Base-by-base conservation (phyloP, 2,113 vertebrate species). In the Anseranas semipalmata region DNA sequence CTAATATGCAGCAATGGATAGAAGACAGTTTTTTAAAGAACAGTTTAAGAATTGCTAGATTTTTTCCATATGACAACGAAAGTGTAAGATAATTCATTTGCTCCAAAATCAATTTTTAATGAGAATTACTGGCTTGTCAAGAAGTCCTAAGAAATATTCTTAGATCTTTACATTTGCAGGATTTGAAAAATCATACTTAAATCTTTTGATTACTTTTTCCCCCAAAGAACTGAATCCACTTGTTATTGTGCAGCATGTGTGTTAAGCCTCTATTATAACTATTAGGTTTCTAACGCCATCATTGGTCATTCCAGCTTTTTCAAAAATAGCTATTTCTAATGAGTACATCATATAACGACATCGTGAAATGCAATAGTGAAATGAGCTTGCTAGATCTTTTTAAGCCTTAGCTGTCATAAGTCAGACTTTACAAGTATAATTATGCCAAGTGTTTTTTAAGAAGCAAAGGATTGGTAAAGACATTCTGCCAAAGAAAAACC, bases 301-400 rank as follows among this genome's bases (percentile, higher is more conserved):
- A 55, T 95, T 89, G 90, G 76, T 77, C 25, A 46, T 55, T 41
- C 18, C 59, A 91, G 52, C 12, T 76, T 63, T 79, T 46, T 67
- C 45, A 85, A 2, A 78, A 89, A 70, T 60, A 80, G 80, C 52
- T 85, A 82, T 78, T 60, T 85, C 58, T 72, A 75, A 39, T 45
- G 67, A 91, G 21, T 28, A 43, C 62, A 32, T 58, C 60, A 25
- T 45, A 74, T 52, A 82, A 95, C 55, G 62, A 43, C 48, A 58
- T 84, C 68, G 15, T 67, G 37, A 90, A 76, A 87, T 81, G 30
- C 41, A 67, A 7, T 30, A 84, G 45, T 43, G n/a, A 83, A 82
- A 89, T 37, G 48, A 94, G 73, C 30, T 92, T 89, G 41, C 41
- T 93, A 75, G 95, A 95, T 80, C 1, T 66, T 81, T 93, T 84